Conservation (phyloP, 92 coral and sea anemone species). For the Bergia sp. region DNA sequence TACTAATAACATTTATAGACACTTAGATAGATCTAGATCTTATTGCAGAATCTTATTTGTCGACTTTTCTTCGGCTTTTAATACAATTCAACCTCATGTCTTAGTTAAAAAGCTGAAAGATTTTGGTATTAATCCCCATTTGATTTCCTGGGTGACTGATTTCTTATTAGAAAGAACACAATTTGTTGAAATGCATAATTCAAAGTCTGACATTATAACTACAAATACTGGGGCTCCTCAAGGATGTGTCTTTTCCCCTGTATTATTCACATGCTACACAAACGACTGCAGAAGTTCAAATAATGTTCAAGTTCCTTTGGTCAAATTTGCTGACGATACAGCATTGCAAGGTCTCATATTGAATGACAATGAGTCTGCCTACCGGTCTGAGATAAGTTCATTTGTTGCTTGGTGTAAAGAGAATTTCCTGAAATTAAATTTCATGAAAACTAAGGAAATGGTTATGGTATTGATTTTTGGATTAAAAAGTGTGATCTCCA, state of each 20-base stretch:
- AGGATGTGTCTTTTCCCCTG: not conserved
- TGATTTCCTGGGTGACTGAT: not conserved
- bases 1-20: too few relatives aligned
- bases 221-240: not conserved
- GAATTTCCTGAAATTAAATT: not conserved
- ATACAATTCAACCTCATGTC: not conserved
- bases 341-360: not conserved
- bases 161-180: not conserved
- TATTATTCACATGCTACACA: not conserved
- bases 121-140: not conserved
- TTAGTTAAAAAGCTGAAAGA: not conserved
- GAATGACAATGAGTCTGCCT: not conserved
- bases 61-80: too few relatives aligned
- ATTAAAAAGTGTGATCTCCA: not conserved
- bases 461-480: not conserved
- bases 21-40: too few relatives aligned
- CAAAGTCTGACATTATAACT: not conserved
- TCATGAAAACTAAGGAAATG: not conserved
- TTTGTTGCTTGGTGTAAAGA: not conserved
- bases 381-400: not conserved
- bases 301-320: not conserved
- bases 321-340: not conserved
- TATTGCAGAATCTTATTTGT: too few relatives aligned
- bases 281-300: not conserved
- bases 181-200: not conserved